Percentiles rank a stretch among this genome's conserved stretches.
Evolutionary conservation across 2,888 invertebrate genomes (phyloP).

Genomic region (Athripsodes cinereus): DNA sequence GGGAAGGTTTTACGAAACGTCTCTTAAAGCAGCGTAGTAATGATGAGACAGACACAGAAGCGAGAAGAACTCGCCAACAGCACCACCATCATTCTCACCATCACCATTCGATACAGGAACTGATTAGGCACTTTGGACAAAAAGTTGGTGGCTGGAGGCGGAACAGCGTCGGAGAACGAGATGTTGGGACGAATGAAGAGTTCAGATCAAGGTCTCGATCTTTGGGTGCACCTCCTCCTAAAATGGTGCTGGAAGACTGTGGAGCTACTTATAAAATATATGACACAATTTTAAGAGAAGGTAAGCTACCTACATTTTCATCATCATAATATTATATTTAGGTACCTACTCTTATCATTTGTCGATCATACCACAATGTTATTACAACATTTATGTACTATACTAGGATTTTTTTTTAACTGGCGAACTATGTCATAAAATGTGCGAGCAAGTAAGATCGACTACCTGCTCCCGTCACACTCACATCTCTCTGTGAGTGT

Average conservation of each 20-base stretch:
- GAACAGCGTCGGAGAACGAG: constrained; percentile 43
- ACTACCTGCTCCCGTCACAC: no score
- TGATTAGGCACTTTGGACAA: constrained; percentile 69
- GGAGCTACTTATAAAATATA: constrained; percentile 77
- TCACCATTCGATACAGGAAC: constrained; percentile 69
- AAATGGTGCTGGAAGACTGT: constrained; percentile 60
- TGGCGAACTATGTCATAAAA: no score
- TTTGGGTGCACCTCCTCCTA: constrained; percentile 56
- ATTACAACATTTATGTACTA: neutral
- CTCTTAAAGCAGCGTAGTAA: constrained; percentile 33
- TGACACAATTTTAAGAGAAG: constrained; percentile 71
- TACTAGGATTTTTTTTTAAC: no score
- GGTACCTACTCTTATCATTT: no score
- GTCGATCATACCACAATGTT: neutral
- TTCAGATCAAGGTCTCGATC: constrained; percentile 69
- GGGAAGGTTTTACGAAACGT: constrained; percentile 45
- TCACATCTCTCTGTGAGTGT: no score
- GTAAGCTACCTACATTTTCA: no score
- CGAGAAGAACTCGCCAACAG: constrained; percentile 35
- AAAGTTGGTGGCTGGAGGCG: constrained; percentile 65
- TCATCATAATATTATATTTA: no score
- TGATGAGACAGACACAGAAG: constrained; percentile 26
- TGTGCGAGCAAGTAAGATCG: no score
- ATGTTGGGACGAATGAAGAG: constrained; percentile 49
- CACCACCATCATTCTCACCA: constrained; percentile 48